phyloP scores from a whole-genome alignment of 2,888 invertebrate genomes.

The Amphipyra tragopoginis region DNA sequence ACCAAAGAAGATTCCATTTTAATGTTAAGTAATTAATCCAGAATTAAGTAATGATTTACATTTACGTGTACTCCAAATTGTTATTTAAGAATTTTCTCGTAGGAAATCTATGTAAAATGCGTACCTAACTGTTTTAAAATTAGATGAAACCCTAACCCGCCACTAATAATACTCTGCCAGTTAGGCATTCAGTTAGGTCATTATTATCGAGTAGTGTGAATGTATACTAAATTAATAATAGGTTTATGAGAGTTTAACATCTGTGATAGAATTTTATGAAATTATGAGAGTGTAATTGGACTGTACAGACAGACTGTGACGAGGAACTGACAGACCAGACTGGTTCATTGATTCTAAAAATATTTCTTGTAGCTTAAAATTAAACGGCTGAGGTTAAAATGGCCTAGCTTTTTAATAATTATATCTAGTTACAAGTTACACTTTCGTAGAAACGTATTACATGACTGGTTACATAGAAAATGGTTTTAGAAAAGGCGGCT shows the following conservation, averaged over 20 bases:
- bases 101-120: slow-evolving; percentile 26
- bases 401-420: slow-evolving; percentile 10
- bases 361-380: slow-evolving; percentile 15
- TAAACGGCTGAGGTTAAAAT: not conserved
- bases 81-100: slow-evolving; percentile 17
- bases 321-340: slow-evolving; percentile 12
- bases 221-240: slow-evolving; percentile 39
- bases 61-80: slow-evolving; percentile 24
- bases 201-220: slow-evolving; percentile 34
- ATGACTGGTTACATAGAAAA: not conserved
- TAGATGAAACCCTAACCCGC: slow-evolving; percentile 36
- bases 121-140: slow-evolving; percentile 29
- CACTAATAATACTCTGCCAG: slow-evolving; percentile 52
- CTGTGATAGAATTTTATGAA: slow-evolving; percentile 67
- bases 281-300: slow-evolving; percentile 45
- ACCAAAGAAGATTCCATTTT: slow-evolving; percentile 41
- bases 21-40: slow-evolving; percentile 13
- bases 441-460: not conserved
- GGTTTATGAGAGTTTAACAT: slow-evolving; percentile 54
- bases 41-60: slow-evolving; percentile 20
- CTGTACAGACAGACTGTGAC: slow-evolving; percentile 38
- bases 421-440: not conserved
- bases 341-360: slow-evolving; percentile 22
- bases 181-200: slow-evolving; percentile 13
- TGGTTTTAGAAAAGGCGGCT: slow-evolving; percentile 4